Evolutionary conservation across 2,797 vertebrate species (phyloP), one percentile per base, ranked within the genome.

Genomic region (Myotis findleyi): DNA sequence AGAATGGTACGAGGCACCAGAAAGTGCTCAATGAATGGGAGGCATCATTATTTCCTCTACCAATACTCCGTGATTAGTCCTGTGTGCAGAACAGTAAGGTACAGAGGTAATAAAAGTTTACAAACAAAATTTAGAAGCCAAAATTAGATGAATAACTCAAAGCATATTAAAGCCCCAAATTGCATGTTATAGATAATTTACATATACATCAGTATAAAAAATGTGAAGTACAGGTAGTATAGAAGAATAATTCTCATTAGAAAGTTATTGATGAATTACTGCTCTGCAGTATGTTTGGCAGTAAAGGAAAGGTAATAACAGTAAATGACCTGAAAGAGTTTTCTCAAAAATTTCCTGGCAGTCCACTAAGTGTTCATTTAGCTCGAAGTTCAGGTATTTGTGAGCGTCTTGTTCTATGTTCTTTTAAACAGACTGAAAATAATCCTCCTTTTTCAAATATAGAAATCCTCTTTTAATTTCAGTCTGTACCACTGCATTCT

Each of bases 361-460:
- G 53, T 1, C 20, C 7, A 30, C n/a, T 7, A 87, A 85, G 49
- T 55, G 6, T 8, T 41, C 16, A 21, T 44, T 51, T 71, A 30
- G 41, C 59, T 64, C 0, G 3, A n/a, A 27, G 38, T 33, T 93
- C 66, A 66, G 36, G 36, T 27, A 87, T 44, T 25, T 49, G 20
- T 49, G 77, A 73, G n/a, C 12, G 55, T 51, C 38, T 76, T 85
- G 41, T 27, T 75, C 33, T 6, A 77, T 44, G 66, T 68, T 68
- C 84, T 84, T 76, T 92, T 75, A 49, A 85, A 92, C 3, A 82
- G 73, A 68, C 20, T 59, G n/a, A 89, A 91, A 87, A 64, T 27
- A 64, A 16, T 41, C 75, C 82, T 87, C 20, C 87, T 66, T 57
- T 76, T 20, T 33, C 36, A 89, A 92, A 88, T 66, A 66, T 1